Evolutionary conservation across 2,888 invertebrate genomes (phyloP).

Genomic region (Noctua comes): DNA sequence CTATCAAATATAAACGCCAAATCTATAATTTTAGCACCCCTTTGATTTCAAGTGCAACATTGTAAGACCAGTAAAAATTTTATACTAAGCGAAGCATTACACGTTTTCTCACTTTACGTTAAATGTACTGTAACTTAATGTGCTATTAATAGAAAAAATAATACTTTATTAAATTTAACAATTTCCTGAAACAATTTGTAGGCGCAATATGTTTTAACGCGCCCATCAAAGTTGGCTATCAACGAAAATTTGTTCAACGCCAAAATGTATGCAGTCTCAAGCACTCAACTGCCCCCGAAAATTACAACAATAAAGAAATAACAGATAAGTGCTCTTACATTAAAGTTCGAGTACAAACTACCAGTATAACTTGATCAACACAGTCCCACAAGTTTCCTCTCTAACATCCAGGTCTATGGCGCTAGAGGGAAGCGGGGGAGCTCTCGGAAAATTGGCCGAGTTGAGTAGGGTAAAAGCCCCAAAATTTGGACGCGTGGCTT

Average conservation of each 20-base stretch:
- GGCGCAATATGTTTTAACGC: conserved; percentile 51
- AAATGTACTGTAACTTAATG: conserved; percentile 4
- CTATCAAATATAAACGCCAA: not conserved
- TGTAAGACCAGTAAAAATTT: conserved; percentile 33
- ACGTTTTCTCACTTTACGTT: not conserved
- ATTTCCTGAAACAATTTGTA: conserved; percentile 39
- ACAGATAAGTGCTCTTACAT: conserved; percentile 76
- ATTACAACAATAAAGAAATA: conserved; percentile 81
- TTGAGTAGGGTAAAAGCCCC: conserved; percentile 73
- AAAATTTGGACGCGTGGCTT: conserved; percentile 79
- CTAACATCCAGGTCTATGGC: not conserved
- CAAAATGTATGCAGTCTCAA: conserved; percentile 73
- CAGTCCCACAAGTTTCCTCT: not conserved
- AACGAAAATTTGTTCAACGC: conserved; percentile 63
- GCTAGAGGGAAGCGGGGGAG: conserved; percentile 20
- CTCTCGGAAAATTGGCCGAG: conserved; percentile 50
- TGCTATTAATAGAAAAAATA: conserved; percentile 27
- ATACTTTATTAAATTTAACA: conserved; percentile 10
- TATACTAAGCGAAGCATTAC: not conserved
- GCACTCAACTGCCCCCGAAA: conserved; percentile 77
- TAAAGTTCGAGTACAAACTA: conserved; percentile 62
- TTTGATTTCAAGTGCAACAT: conserved; percentile 44
- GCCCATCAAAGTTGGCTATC: conserved; percentile 58
- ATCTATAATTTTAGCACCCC: conserved; percentile 30
- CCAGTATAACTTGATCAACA: conserved; percentile 51